phyloP scores from a whole-genome alignment of 1,140 invertebrate species.

The Papilio xuthus region DNA sequence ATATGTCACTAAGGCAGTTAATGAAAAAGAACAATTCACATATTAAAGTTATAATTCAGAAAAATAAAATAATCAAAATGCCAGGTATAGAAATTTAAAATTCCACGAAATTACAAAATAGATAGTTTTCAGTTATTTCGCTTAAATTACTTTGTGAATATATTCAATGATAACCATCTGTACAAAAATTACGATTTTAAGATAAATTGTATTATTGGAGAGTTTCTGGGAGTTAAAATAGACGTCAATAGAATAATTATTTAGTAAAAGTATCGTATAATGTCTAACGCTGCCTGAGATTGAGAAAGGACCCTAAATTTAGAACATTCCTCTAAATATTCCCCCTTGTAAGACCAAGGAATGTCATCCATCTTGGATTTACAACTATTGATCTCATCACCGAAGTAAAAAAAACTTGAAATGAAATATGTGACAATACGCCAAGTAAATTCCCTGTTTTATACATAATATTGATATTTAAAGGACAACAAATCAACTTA shows the following conservation, averaged over 20 bases:
- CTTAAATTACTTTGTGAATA: background rate
- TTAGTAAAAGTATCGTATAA: background rate
- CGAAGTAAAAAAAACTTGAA: slow-evolving; percentile 24
- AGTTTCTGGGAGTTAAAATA: background rate
- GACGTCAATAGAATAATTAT: background rate
- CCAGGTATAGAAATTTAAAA: too few species aligned
- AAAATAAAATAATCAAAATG: too few species aligned
- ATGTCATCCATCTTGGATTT: slow-evolving; percentile 70
- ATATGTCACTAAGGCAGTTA: too few species aligned
- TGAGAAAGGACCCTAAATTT: slow-evolving; percentile 48
- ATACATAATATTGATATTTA: slow-evolving; percentile 14
- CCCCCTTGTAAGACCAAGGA: slow-evolving; percentile 46
- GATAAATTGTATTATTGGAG: background rate
- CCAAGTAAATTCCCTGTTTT: background rate
- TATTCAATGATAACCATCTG: background rate
- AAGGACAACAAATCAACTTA: slow-evolving; percentile 23
- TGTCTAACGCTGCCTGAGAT: background rate
- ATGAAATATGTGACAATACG: background rate
- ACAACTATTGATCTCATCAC: slow-evolving; percentile 52
- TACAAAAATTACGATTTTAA: background rate
- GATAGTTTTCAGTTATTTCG: background rate
- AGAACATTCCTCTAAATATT: slow-evolving; percentile 48
- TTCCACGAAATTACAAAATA: too few species aligned
- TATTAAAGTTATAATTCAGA: too few species aligned
- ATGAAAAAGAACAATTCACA: too few species aligned